Conservation (phyloP, 1,140 invertebrate genomes). For the Cydia amplana region DNA sequence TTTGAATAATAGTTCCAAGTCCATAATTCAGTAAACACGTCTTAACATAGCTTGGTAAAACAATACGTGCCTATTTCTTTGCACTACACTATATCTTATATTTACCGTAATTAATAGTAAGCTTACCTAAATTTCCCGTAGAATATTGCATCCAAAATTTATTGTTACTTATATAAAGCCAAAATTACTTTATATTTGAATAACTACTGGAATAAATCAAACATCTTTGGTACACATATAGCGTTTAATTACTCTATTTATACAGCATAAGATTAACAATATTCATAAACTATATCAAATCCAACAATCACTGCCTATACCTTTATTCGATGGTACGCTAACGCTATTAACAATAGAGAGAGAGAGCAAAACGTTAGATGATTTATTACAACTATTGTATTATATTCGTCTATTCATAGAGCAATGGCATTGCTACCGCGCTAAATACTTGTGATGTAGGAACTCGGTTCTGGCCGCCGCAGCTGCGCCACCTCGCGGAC, state of each 20-base stretch:
- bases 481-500: conserved; percentile 37
- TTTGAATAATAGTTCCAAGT: too few species aligned
- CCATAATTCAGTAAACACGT: neutral
- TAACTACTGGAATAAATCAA: conserved; percentile 69
- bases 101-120: conserved; percentile 56
- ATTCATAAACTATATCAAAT: conserved; percentile 80
- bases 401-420: conserved; percentile 50
- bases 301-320: conserved; percentile 78
- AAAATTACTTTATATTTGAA: conserved; percentile 40
- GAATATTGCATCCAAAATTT: conserved; percentile 47
- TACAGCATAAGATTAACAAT: conserved; percentile 79
- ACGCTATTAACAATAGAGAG: conserved; percentile 72
- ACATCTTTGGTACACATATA: conserved; percentile 74
- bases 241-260: conserved; percentile 79
- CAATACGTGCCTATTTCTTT: neutral
- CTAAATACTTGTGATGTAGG: conserved; percentile 57
- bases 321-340: conserved; percentile 71
- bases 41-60: conserved; percentile 28
- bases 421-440: conserved; percentile 54
- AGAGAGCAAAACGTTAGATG: conserved; percentile 71
- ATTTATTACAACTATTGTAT: conserved; percentile 52
- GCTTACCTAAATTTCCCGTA: conserved; percentile 69
- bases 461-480: conserved; percentile 56
- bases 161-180: conserved; percentile 49
- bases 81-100: conserved; percentile 37